Evolutionary conservation across 2,797 vertebrate species (phyloP).

Genomic region (Epinephelus malabaricus): DNA sequence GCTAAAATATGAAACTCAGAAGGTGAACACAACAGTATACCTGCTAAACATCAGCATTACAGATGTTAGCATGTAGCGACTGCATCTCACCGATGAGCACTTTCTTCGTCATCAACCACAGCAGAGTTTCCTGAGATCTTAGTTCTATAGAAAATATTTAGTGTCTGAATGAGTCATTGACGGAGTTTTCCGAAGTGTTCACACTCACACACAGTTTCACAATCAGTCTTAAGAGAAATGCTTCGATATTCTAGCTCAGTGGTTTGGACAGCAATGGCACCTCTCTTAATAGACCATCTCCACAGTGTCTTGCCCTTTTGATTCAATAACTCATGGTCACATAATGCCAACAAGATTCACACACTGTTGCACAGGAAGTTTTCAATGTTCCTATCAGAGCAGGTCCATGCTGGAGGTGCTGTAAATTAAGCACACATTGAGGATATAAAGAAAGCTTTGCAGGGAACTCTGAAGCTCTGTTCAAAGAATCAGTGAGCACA

Average conservation of each 20-base stretch:
- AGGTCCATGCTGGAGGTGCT: background rate
- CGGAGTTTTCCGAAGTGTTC: background rate
- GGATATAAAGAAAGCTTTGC: slow-evolving; percentile 12
- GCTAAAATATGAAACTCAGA: too few relatives aligned
- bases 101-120: background rate
- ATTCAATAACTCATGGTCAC: slow-evolving; percentile 6
- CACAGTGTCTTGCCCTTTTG: background rate
- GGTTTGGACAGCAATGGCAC: background rate
- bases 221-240: background rate
- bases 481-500: background rate
- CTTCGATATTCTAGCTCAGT: slow-evolving; percentile 30
- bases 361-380: slow-evolving; percentile 7
- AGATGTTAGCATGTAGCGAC: too few relatives aligned
- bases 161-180: background rate
- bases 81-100: too few relatives aligned
- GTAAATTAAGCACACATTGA: background rate
- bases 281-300: background rate
- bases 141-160: background rate
- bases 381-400: background rate
- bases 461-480: background rate
- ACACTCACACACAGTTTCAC: background rate
- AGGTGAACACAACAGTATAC: too few relatives aligned
- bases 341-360: slow-evolving; percentile 6
- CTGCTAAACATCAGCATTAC: too few relatives aligned
- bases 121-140: background rate